A percentile compares a stretch with the other conserved stretches of the same genome.
Conservation (phyloP, 1,140 invertebrate genomes). For the Drosophila tsacasi region DNA sequence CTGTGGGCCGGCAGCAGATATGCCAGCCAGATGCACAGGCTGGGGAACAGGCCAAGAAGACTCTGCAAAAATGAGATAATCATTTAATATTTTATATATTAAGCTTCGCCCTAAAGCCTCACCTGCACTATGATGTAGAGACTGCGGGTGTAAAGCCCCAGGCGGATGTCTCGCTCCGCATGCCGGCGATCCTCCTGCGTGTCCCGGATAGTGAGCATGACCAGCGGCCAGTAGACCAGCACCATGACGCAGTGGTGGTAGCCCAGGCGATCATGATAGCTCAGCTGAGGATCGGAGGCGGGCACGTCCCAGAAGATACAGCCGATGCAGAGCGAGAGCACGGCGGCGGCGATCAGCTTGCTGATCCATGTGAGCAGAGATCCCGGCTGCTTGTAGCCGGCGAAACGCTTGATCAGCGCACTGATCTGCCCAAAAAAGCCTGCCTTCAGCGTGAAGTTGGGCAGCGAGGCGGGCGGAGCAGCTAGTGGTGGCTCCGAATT, state of each 20-base stretch:
- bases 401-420: slow-evolving; percentile 80
- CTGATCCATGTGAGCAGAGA: slow-evolving; percentile 92
- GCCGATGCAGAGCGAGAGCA: slow-evolving; percentile 93
- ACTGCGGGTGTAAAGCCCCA: slow-evolving; percentile 92
- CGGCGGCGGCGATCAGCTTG: slow-evolving; percentile 91
- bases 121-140: slow-evolving; percentile 89
- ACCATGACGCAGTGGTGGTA: slow-evolving; percentile 94
- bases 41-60: slow-evolving; percentile 79
- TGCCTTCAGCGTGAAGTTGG: slow-evolving; percentile 77
- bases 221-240: slow-evolving; percentile 91
- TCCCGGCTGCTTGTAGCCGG: slow-evolving; percentile 95
- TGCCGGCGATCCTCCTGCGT: slow-evolving; percentile 89
- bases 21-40: slow-evolving; percentile 90
- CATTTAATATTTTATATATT: neutral
- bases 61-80: slow-evolving; percentile 42
- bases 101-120: neutral
- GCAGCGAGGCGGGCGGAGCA: slow-evolving; percentile 80
- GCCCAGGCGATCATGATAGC: slow-evolving; percentile 91
- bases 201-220: slow-evolving; percentile 90
- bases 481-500: slow-evolving; percentile 83
- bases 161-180: slow-evolving; percentile 91
- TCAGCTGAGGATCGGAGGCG: slow-evolving; percentile 89
- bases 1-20: slow-evolving; percentile 95
- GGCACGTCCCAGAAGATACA: slow-evolving; percentile 96
- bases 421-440: slow-evolving; percentile 85